These are phyloP conservation scores for Cepaea hortensis DNA, from an alignment of 2,888 invertebrate species.

Conservation along the genomic window DNA sequence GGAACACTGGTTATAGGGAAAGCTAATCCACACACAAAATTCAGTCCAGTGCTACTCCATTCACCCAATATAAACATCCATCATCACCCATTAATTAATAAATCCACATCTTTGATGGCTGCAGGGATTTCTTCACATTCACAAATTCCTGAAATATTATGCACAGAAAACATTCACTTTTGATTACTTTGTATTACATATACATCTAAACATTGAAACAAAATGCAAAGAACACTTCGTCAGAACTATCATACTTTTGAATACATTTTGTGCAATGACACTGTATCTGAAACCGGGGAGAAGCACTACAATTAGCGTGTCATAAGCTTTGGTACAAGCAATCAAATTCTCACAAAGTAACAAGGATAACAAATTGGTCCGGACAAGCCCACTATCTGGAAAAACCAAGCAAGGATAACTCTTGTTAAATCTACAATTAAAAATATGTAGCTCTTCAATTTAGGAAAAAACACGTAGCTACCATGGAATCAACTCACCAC, in stretches of 20 bases:
- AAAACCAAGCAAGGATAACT: slow-evolving; percentile 42
- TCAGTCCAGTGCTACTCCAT: too few relatives aligned
- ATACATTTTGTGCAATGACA: slow-evolving; percentile 9
- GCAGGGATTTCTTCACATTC: too few relatives aligned
- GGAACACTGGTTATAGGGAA: too few relatives aligned
- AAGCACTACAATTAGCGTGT: too few relatives aligned
- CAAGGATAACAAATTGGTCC: slow-evolving; percentile 25
- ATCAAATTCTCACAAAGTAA: not conserved
- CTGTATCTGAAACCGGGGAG: not conserved
- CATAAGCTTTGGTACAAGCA: too few relatives aligned
- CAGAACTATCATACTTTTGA: not conserved
- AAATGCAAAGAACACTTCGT: not conserved
- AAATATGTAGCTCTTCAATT: slow-evolving; percentile 4
- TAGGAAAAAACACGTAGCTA: slow-evolving; percentile 1
- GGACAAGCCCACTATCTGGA: slow-evolving; percentile 1
- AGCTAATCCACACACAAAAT: too few relatives aligned
- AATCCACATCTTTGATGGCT: too few relatives aligned
- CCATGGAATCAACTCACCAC: not conserved
- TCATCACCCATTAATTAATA: too few relatives aligned
- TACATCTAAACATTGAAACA: not conserved
- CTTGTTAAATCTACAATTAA: not conserved
- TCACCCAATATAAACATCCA: too few relatives aligned
- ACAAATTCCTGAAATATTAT: too few relatives aligned
- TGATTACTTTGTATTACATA: too few relatives aligned
- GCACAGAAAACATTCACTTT: too few relatives aligned